phyloP scores from a whole-genome alignment of 2,113 vertebrate genomes.

The Stigmatopora argus region DNA sequence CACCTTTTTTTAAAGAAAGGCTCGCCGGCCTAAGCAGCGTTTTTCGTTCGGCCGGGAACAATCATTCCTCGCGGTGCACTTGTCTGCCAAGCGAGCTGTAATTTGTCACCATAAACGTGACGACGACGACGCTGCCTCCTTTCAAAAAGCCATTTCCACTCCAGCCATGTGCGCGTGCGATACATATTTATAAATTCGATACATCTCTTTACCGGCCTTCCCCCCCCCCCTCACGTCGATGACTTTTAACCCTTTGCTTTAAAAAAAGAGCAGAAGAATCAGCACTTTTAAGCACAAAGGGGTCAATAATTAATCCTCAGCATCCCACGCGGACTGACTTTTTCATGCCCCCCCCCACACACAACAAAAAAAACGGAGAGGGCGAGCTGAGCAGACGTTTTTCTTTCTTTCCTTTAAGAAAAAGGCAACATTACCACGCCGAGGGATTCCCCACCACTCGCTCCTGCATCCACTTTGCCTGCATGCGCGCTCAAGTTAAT shows the following conservation, averaged over 20 bases:
- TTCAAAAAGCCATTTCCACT: constrained; percentile 49
- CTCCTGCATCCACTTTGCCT: too few species aligned
- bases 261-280: constrained; percentile 68
- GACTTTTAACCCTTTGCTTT: constrained; percentile 55
- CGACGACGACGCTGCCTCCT: constrained; percentile 55
- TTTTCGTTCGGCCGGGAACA: constrained; percentile 54
- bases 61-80: constrained; percentile 64
- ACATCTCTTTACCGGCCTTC: constrained; percentile 13
- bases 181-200: constrained; percentile 6
- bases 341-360: constrained; percentile 52
- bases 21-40: constrained; percentile 23
- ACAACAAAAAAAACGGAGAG: constrained; percentile 69
- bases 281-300: constrained; percentile 85
- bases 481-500: too few species aligned
- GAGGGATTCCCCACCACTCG: constrained; percentile 75
- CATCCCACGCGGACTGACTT: constrained; percentile 84
- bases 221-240: constrained; percentile 22
- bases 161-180: constrained; percentile 46
- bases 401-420: constrained; percentile 52
- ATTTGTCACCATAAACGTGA: constrained; percentile 68
- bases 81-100: constrained; percentile 57
- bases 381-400: constrained; percentile 77
- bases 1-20: constrained; percentile 13
- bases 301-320: constrained; percentile 88
- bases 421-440: constrained; percentile 86